Conservation (phyloP, 2,113 vertebrate genomes). For the Solea solea region DNA sequence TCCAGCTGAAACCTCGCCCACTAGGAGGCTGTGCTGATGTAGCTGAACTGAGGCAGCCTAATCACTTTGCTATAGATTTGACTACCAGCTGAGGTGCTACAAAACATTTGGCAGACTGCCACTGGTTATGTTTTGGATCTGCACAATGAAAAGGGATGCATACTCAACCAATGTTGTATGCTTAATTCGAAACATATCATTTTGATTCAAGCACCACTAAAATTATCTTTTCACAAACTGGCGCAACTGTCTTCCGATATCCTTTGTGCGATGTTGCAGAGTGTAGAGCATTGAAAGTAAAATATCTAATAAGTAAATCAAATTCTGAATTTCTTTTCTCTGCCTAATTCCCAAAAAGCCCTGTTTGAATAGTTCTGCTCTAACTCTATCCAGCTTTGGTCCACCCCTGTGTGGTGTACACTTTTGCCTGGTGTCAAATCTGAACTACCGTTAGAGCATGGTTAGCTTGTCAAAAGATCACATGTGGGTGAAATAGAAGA, state of each 20-base stretch:
- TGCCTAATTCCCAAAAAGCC: slow-evolving; percentile 83
- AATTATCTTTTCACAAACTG: neutral
- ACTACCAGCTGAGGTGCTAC: slow-evolving; percentile 50
- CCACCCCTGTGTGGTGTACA: slow-evolving; percentile 33
- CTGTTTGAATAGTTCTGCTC: slow-evolving; percentile 77
- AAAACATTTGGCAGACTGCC: slow-evolving; percentile 31
- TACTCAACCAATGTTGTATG: neutral
- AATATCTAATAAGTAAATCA: neutral
- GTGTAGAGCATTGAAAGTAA: no score
- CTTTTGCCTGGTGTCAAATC: slow-evolving; percentile 27
- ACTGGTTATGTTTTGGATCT: slow-evolving; percentile 34
- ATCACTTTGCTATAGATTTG: slow-evolving; percentile 74
- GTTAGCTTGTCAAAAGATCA: slow-evolving; percentile 33
- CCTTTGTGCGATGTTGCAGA: neutral
- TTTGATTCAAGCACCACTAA: neutral
- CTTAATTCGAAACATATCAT: neutral
- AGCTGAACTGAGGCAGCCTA: slow-evolving; percentile 61
- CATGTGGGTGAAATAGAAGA: slow-evolving; percentile 36
- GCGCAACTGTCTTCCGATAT: neutral
- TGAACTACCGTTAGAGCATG: slow-evolving; percentile 6
- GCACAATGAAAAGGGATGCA: slow-evolving; percentile 13
- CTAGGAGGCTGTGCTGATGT: slow-evolving; percentile 65
- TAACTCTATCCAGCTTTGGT: slow-evolving; percentile 76
- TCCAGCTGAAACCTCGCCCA: slow-evolving; percentile 52
- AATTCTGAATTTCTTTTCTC: slow-evolving; percentile 80